Percentiles rank a stretch among this genome's conserved stretches.
Conservation (phyloP, 2,797 vertebrate species). For the Tadarida brasiliensis region DNA sequence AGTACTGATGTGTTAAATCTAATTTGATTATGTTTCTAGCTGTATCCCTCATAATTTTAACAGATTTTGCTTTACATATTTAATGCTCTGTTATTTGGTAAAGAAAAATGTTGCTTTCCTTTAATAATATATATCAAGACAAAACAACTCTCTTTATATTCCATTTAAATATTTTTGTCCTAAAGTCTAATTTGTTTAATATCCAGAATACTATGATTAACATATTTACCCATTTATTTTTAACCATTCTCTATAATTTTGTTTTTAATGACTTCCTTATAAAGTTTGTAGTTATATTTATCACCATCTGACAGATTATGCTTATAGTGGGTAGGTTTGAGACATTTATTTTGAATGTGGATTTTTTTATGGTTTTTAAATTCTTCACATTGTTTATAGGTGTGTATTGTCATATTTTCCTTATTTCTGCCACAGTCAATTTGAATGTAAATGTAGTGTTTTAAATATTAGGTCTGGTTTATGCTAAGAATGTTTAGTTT, state of each 20-base stretch:
- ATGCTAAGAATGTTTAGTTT: not conserved
- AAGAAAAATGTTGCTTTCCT: not conserved
- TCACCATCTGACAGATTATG: not conserved
- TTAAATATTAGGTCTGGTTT: not conserved
- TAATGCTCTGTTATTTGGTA: not conserved
- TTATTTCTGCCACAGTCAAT: not conserved
- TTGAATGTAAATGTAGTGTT: not conserved
- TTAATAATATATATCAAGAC: not conserved
- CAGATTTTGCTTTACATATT: not conserved
- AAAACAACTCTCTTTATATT: not conserved
- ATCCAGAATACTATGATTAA: not conserved
- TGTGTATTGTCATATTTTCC: not conserved
- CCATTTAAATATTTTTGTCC: not conserved
- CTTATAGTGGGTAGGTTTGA: not conserved
- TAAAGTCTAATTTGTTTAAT: not conserved
- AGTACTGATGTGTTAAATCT: not conserved
- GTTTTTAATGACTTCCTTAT: not conserved
- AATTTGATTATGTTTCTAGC: not conserved
- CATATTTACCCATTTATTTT: not conserved
- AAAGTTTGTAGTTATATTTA: not conserved
- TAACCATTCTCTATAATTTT: not conserved
- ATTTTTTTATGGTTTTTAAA: not conserved
- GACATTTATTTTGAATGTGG: slow-evolving; percentile 43
- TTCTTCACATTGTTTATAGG: not conserved
- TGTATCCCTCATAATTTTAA: not conserved